These are phyloP conservation scores for Euspilapteryx auroguttella DNA, from an alignment of 2,888 invertebrate genomes.

Conservation along the genomic window DNA sequence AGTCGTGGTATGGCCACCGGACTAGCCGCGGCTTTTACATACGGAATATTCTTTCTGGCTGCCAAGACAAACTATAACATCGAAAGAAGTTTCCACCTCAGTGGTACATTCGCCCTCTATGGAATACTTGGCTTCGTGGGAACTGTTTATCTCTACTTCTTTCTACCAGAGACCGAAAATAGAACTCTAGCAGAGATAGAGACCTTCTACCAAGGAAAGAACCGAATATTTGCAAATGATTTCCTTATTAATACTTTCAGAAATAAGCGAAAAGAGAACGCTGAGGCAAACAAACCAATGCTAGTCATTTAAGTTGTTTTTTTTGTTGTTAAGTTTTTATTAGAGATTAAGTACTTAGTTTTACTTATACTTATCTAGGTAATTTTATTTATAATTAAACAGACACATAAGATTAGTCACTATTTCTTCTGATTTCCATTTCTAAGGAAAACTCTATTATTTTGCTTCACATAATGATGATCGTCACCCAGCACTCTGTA, in stretches of 20 bases:
- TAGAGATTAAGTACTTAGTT: background rate
- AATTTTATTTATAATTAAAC: background rate
- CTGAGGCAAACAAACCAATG: constrained; percentile 28
- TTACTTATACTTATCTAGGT: background rate
- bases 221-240: constrained; percentile 40
- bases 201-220: constrained; percentile 36
- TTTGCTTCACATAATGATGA: background rate
- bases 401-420: background rate
- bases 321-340: constrained; percentile 1
- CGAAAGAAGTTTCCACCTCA: constrained; percentile 40
- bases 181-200: constrained; percentile 55
- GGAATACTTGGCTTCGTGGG: constrained; percentile 41
- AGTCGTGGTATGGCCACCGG: constrained; percentile 56
- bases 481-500: constrained; percentile 13
- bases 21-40: constrained; percentile 49
- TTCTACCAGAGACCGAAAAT: constrained; percentile 58
- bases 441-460: no score
- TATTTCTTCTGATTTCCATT: no score
- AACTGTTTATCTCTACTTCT: constrained; percentile 48
- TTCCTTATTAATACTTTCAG: constrained; percentile 36
- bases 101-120: constrained; percentile 51
- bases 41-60: constrained; percentile 45
- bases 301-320: constrained; percentile 21
- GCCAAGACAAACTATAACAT: constrained; percentile 58
- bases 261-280: constrained; percentile 20